Evolutionary conservation across 2,797 vertebrate species (phyloP), one percentile per base, ranked within the genome.

Genomic region (Helarctos malayanus): DNA sequence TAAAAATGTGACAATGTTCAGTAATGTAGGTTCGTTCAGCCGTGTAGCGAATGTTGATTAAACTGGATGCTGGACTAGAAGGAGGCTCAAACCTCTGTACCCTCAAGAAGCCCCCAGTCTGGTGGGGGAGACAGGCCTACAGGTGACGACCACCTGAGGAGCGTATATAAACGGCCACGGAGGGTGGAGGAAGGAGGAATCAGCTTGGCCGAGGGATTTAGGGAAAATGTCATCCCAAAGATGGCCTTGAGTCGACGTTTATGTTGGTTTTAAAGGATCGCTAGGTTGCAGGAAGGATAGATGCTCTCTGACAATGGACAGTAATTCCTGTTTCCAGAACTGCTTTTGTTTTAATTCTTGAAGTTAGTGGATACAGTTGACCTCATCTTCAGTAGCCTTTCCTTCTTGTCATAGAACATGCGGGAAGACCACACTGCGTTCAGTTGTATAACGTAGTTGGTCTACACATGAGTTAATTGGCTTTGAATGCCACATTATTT

Each of bases 141-240:
- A 0, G 0, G 2, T 57, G 6, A 8, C 41, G 16, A 45, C 25
- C n/a, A 0, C 27, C 0, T 0, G 18, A 13, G 21, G 56, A 47
- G 41, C 27, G 0, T 3, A 0, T 21, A 1, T 13, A 1, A 0
- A 0, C 32, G 0, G 0, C 25, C 49, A 3, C 0, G 12, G 88
- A 14, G 3, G 2, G 0, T 4, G 15, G 59, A 27, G 54, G 63
- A 3, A 38, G 61, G 47, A 16, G n/a, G 10, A 8, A 1, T 6
- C 14, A 1, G 75, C 38, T 49, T 32, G 14, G 35, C 27, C 10
- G 3, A 14, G 35, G 41, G 29, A 91, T 15, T 18, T 25, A 38
- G 57, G 45, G 83, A 52, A 25, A 38, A 25, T 5, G 47, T 13
- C 75, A 10, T 75, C 80, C 3, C 3, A n/a, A 52, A 57, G 65